Percentiles rank a stretch among this genome's conserved stretches.
Evolutionary conservation across 2,113 vertebrate species (phyloP).

Genomic region (Eurypyga helias): DNA sequence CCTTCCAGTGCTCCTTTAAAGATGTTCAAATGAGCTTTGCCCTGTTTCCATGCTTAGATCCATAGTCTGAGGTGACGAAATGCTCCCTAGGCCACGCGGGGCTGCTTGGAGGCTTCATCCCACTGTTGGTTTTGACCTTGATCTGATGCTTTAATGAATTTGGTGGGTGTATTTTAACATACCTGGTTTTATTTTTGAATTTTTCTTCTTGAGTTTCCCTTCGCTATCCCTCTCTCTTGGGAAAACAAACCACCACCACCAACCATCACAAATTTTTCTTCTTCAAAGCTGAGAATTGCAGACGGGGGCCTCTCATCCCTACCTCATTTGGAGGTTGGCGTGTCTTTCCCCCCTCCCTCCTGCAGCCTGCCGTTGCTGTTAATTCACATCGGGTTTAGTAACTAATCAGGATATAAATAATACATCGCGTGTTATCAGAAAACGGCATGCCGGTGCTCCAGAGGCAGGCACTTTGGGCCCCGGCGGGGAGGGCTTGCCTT

Average conservation of each 20-base stretch:
- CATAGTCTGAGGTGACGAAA: background rate
- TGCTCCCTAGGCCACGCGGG: background rate
- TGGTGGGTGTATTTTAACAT: background rate
- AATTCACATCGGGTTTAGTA: slow-evolving; percentile 35
- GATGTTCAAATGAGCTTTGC: background rate
- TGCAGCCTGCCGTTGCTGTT: background rate
- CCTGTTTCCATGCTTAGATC: background rate
- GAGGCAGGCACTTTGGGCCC: background rate
- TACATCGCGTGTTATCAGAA: slow-evolving; percentile 38
- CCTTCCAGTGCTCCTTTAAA: background rate
- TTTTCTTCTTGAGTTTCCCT: background rate
- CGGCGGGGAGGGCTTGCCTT: background rate
- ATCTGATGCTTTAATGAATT: background rate
- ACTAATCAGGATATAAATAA: slow-evolving; percentile 58
- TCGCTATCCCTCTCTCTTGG: background rate
- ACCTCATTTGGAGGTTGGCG: background rate
- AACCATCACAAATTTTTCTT: background rate
- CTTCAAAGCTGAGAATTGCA: background rate
- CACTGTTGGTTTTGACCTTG: background rate
- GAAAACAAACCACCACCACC: background rate
- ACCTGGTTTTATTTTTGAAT: background rate
- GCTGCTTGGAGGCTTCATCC: background rate
- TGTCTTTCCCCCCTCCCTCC: no score
- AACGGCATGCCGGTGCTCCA: background rate
- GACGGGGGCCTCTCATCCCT: background rate